Percentiles rank a stretch among this genome's conserved stretches.
phyloP scores from a whole-genome alignment of 1,140 invertebrate genomes.

The Diorhabda sublineata region DNA sequence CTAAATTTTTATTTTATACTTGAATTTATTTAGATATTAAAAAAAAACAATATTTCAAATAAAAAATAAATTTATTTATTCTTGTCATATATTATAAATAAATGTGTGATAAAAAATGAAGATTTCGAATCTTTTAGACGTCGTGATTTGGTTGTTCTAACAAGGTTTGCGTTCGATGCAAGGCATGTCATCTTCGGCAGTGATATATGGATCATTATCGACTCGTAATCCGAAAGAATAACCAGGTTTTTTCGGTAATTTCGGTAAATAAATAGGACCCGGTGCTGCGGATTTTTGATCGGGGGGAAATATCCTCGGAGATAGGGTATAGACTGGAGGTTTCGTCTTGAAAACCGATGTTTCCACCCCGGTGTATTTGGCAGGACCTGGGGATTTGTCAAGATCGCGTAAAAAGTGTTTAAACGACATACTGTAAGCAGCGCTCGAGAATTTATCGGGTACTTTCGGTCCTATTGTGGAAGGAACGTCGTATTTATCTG shows the following conservation, averaged over 20 bases:
- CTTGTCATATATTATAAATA: neutral
- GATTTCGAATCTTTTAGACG: neutral
- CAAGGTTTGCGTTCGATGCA: slow-evolving; percentile 28
- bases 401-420: neutral
- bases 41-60: too few species aligned
- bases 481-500: slow-evolving; percentile 55
- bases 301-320: slow-evolving; percentile 26
- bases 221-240: slow-evolving; percentile 40
- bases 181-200: slow-evolving; percentile 41
- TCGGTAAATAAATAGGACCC: slow-evolving; percentile 48
- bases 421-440: slow-evolving; percentile 50
- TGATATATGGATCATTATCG: slow-evolving; percentile 37
- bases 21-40: too few species aligned
- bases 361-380: slow-evolving; percentile 49
- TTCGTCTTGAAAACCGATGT: slow-evolving; percentile 41
- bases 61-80: neutral
- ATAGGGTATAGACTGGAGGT: slow-evolving; percentile 47
- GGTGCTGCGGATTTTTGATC: slow-evolving; percentile 39
- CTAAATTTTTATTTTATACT: too few species aligned
- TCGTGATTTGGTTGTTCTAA: neutral
- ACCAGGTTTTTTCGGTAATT: slow-evolving; percentile 32
- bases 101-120: neutral
- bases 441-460: slow-evolving; percentile 43
- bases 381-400: slow-evolving; percentile 54
- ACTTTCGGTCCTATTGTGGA: slow-evolving; percentile 46